Evolutionary conservation across 2,113 vertebrate genomes (phyloP).

Genomic region (Peromyscus leucopus): DNA sequence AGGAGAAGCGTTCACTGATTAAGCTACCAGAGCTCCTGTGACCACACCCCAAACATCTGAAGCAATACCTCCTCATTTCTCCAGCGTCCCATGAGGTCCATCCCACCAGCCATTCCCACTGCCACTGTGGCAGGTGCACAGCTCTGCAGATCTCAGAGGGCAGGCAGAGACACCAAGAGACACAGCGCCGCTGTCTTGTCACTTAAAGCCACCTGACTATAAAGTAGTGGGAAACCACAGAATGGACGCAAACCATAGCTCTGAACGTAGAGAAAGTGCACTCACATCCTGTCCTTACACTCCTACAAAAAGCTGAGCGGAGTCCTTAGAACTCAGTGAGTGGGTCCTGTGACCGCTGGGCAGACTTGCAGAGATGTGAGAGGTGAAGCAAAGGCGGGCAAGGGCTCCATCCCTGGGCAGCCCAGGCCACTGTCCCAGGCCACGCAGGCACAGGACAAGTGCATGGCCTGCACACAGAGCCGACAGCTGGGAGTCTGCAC

Average conservation of each 20-base stretch:
- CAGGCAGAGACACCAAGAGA: neutral
- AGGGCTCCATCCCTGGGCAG: neutral
- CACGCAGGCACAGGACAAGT: neutral
- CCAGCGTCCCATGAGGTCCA: neutral
- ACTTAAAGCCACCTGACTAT: neutral
- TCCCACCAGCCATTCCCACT: neutral
- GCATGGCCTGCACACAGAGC: neutral
- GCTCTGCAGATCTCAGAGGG: neutral
- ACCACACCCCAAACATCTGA: neutral
- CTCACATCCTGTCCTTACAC: neutral
- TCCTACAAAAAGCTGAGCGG: neutral
- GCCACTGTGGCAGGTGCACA: neutral
- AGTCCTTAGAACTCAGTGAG: neutral
- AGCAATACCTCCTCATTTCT: neutral
- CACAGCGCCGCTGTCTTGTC: neutral
- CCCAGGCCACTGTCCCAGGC: neutral
- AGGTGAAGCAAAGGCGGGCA: slow-evolving; percentile 6
- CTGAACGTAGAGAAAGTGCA: neutral
- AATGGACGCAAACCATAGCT: neutral
- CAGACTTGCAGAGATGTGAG: neutral
- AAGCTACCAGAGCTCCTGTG: neutral
- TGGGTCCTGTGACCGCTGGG: neutral
- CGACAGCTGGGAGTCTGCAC: neutral
- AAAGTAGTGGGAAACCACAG: neutral
- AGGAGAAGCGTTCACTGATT: slow-evolving; percentile 39